These are phyloP conservation scores for Sebastiscus tertius DNA, from an alignment of 2,797 vertebrate genomes.

Conservation along the genomic window DNA sequence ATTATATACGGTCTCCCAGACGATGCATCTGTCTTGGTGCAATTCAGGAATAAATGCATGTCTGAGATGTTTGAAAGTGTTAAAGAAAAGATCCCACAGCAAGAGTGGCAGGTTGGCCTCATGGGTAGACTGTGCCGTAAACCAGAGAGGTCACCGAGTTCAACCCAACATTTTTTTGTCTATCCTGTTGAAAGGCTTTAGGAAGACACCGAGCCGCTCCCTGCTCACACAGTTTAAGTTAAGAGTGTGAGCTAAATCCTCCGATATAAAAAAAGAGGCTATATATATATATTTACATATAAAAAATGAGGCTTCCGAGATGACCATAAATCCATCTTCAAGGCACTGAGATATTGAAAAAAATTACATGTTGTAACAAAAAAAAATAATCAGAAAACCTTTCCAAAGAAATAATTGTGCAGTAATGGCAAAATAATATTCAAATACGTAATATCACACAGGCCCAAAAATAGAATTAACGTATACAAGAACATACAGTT, in stretches of 20 bases:
- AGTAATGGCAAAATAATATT: neutral
- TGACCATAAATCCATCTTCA: neutral
- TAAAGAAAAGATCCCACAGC: neutral
- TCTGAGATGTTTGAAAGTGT: neutral
- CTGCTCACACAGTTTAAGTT: neutral
- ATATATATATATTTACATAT: neutral
- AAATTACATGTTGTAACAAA: neutral
- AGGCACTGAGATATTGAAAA: constrained; percentile 21
- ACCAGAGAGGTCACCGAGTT: constrained; percentile 5
- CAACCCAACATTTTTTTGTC: neutral
- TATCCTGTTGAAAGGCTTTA: neutral
- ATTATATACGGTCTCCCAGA: neutral
- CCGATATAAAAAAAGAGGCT: constrained; percentile 26
- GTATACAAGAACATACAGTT: neutral
- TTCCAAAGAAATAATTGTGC: neutral
- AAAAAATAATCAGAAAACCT: neutral
- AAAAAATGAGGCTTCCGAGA: neutral
- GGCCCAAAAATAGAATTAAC: neutral
- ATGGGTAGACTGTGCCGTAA: neutral
- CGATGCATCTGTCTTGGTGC: constrained; percentile 9
- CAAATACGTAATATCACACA: neutral
- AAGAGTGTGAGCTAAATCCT: neutral
- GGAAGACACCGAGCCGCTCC: neutral
- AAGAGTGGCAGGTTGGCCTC: neutral
- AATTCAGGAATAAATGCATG: constrained; percentile 8